These are phyloP conservation scores for Psittacara wagleri DNA, from an alignment of 2,113 vertebrate species.

Conservation along the genomic window DNA sequence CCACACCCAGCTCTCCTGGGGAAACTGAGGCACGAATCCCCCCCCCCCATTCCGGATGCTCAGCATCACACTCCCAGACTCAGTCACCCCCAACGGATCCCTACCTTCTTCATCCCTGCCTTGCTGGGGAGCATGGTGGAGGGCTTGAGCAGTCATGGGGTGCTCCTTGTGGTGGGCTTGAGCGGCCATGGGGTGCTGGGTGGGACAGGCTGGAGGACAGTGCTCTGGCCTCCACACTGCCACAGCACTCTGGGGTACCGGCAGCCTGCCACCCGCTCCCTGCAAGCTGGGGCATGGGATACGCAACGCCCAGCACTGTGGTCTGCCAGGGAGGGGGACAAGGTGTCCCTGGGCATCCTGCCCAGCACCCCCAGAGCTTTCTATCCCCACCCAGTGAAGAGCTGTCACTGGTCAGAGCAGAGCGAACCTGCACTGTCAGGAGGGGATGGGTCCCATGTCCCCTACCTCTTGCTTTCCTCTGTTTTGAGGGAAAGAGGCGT, in stretches of 20 bases:
- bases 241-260: accelerated
- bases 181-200: no score
- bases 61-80: neutral
- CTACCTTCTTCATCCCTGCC: neutral
- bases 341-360: no score
- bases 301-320: neutral
- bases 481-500: neutral
- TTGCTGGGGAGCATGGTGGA: neutral
- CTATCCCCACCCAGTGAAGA: neutral
- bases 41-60: neutral
- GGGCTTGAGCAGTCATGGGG: no score
- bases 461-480: neutral
- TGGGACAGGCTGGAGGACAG: no score
- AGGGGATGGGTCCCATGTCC: neutral
- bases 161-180: no score
- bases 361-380: neutral
- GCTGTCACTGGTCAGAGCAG: neutral
- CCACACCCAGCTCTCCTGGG: neutral
- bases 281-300: neutral
- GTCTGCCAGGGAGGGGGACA: neutral
- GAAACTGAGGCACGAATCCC: neutral
- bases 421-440: accelerated
- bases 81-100: accelerated
- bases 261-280: neutral
- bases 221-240: no score